Base-by-base conservation (phyloP, 2,797 vertebrate species). In the Brachymystax lenok region DNA sequence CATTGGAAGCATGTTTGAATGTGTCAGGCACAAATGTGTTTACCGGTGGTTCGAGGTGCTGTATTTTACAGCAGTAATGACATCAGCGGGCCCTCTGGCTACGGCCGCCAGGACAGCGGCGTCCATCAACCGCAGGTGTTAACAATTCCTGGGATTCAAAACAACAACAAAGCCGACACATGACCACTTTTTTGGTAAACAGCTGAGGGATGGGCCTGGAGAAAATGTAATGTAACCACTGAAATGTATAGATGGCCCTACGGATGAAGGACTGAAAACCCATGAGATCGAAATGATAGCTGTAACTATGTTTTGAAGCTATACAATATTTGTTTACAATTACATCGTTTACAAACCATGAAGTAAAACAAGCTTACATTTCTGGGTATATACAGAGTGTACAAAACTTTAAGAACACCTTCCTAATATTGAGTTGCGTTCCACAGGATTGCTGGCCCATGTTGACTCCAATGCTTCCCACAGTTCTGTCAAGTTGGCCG, bases 51-150 rank as follows among this genome's bases (percentile, higher is more conserved):
- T 76, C 79, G 52, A 33, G 71, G 69, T 77, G 84, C 87, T 51
- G 67, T 88, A 79, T 87, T 84, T 91, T 88, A 88, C 80, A 83
- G 46, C 10, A 19, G 74, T 90, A 88, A 90, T 84, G 79, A 71
- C 76, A 79, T 91, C 85, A 87, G 80, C 77, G 83, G 85, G 78
- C 33, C 74, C 59, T 66, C 7, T 50, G 69, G 27, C 13, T 50
- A 61, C 10, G 40, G n/a, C 3, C 21, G 21, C n/a, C 4, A 24
- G 46, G 69, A 51, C 69, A 71, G 69, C 12, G 19, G n/a, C n/a
- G 40, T 71, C 67, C 56, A 61, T 61, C 56, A 61, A 24, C 35
- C 6, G 8, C 33, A 69, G 67, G 67, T 69, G 30, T 35, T 68
- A 2, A 59, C 56, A 6, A 24, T 21, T 61, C 59, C n/a, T 61